These are phyloP conservation scores for Bufo gargarizans DNA, from an alignment of 2,113 vertebrate species.

Conservation along the genomic window DNA sequence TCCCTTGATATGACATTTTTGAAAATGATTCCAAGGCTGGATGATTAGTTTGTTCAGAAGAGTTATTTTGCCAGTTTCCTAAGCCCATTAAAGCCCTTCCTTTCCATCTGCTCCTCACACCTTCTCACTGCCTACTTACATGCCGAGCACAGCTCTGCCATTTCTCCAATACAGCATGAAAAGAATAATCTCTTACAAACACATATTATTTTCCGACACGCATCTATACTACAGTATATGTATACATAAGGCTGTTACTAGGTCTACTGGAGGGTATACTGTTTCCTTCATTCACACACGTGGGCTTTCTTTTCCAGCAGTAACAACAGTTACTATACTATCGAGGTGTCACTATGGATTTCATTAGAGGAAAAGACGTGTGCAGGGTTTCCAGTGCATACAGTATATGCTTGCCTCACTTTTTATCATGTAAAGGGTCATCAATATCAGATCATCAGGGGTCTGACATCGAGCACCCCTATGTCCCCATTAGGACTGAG, in stretches of 20 bases:
- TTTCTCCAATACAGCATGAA: neutral
- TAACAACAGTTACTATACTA: too few species aligned
- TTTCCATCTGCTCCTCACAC: constrained; percentile 31
- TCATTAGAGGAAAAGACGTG: too few species aligned
- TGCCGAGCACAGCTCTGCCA: neutral
- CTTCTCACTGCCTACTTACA: constrained; percentile 27
- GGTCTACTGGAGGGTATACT: too few species aligned
- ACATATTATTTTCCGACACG: neutral
- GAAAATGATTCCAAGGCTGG: neutral
- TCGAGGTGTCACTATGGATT: too few species aligned
- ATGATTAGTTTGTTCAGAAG: neutral
- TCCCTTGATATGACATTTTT: neutral
- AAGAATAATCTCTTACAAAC: neutral
- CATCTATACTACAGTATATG: neutral
- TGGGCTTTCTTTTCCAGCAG: neutral
- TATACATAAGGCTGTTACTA: neutral
- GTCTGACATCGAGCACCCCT: too few species aligned
- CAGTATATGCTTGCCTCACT: too few species aligned
- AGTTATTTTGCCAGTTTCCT: constrained; percentile 6
- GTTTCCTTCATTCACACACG: neutral
- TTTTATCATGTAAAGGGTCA: too few species aligned
- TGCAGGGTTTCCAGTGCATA: too few species aligned
- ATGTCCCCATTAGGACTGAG: too few species aligned
- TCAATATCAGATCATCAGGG: too few species aligned
- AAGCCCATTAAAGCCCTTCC: neutral